Base-by-base conservation (phyloP, 2,888 invertebrate species). In the Phengaris alcon region DNA sequence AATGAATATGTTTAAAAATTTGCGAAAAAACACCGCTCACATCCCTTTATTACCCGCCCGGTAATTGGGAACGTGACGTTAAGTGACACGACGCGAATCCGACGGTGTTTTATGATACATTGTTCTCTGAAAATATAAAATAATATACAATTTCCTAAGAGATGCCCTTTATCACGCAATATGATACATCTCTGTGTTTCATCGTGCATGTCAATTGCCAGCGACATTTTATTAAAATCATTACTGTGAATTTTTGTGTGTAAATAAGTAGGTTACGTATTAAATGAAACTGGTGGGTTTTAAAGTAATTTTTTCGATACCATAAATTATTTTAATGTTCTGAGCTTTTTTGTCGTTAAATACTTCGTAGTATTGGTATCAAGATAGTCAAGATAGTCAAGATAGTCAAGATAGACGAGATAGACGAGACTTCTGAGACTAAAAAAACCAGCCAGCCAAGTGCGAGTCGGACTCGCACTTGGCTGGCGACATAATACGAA, bases 11-110 rank as follows among this genome's bases (percentile, higher is more conserved):
- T 76, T 75, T 74, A 72, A 77, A 77, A 75, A 74, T 77, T 76
- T 74, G 72, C 74, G 74, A 73, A 55, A 64, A 74, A 69, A 70
- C 68, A 68, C 73, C 75, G 75, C 70, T 78, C 68, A 7, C 13
- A 74, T 70, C 75, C 68, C 72, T 77, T 77, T 77, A 77, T 77
- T 74, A 75, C 70, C 54, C 72, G 52, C 57, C 35, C 54, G 68
- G 75, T 78, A 77, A 78, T 77, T 78, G 78, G 75, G 77, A 77
- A 77, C 77, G 77, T 75, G 77, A 77, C 75, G 73, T 74, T 52
- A 74, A 75, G 72, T 75, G 74, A 75, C 64, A 73, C 73, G 73
- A 15, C 54, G 74, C 74, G 64, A 55, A 74, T 74, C 54, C 68
- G 68, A 70, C 70, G 75, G 64, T 77, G 75, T 74, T 69, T 72